Conservation (phyloP, 2,797 vertebrate species). For the Scolopax rusticola region DNA sequence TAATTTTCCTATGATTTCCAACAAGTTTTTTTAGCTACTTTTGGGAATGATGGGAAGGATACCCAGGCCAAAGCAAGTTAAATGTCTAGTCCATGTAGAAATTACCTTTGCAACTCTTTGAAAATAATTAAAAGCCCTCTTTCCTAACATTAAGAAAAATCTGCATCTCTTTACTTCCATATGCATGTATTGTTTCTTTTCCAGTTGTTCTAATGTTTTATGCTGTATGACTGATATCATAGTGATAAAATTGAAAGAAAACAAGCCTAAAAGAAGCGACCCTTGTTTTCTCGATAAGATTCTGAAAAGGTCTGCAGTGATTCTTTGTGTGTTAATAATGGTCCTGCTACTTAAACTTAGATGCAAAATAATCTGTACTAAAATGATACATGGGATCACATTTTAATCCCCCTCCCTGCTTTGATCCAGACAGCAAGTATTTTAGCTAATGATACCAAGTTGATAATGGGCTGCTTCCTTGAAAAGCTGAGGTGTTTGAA, state of each 20-base stretch:
- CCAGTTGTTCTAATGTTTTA: background rate
- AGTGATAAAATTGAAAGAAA: background rate
- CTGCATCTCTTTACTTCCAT: background rate
- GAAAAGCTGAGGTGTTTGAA: constrained; percentile 39
- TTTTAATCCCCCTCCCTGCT: background rate
- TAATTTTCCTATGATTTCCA: background rate
- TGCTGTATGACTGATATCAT: background rate
- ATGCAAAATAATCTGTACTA: background rate
- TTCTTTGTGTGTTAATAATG: background rate
- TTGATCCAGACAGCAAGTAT: background rate
- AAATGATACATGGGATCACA: background rate
- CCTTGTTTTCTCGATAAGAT: background rate
- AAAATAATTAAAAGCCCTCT: background rate
- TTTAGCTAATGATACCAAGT: background rate
- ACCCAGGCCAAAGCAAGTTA: background rate
- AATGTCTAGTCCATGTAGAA: background rate
- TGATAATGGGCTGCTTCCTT: background rate
- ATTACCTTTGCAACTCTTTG: background rate
- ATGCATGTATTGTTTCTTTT: background rate
- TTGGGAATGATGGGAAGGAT: background rate
- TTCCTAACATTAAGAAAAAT: background rate
- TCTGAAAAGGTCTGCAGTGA: background rate
- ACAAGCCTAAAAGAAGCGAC: background rate
- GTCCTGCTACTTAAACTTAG: background rate
- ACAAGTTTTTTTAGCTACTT: background rate